Conservation (phyloP, 2,797 vertebrate genomes). For the Emydoidea blandingii region DNA sequence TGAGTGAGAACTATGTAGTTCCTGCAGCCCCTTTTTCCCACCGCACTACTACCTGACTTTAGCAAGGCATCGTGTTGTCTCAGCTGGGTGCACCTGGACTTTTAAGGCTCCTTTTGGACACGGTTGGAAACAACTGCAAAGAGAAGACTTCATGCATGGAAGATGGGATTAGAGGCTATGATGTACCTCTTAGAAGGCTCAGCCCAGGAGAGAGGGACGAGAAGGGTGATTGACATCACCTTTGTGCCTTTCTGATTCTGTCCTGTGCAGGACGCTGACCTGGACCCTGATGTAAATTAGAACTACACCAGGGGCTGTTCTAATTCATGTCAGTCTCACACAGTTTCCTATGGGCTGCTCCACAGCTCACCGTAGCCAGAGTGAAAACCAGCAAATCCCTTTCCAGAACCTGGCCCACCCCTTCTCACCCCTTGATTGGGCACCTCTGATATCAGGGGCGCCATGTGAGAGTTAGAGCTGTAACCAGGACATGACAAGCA, state of each 20-base stretch:
- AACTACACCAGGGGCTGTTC: fast-evolving
- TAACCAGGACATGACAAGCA: too few species aligned
- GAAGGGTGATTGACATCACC: fast-evolving
- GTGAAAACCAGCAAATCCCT: fast-evolving
- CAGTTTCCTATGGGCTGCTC: not conserved
- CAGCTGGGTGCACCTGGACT: not conserved
- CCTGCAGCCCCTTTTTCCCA: fast-evolving
- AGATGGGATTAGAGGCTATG: not conserved
- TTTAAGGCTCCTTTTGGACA: not conserved
- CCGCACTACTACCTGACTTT: fast-evolving
- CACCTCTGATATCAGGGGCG: not conserved
- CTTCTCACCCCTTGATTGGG: not conserved
- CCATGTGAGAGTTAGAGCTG: too few species aligned
- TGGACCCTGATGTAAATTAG: not conserved
- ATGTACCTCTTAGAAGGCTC: fast-evolving
- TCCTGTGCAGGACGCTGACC: not conserved
- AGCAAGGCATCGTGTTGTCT: not conserved
- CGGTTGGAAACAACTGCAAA: not conserved
- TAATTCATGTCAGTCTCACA: not conserved
- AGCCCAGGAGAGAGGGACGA: not conserved
- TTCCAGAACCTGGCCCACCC: not conserved
- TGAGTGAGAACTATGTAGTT: not conserved
- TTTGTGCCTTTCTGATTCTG: not conserved
- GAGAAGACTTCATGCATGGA: not conserved
- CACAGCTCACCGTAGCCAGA: not conserved